Evolutionary conservation across 2,888 invertebrate genomes (phyloP).

Genomic region (Buathra laborator): DNA sequence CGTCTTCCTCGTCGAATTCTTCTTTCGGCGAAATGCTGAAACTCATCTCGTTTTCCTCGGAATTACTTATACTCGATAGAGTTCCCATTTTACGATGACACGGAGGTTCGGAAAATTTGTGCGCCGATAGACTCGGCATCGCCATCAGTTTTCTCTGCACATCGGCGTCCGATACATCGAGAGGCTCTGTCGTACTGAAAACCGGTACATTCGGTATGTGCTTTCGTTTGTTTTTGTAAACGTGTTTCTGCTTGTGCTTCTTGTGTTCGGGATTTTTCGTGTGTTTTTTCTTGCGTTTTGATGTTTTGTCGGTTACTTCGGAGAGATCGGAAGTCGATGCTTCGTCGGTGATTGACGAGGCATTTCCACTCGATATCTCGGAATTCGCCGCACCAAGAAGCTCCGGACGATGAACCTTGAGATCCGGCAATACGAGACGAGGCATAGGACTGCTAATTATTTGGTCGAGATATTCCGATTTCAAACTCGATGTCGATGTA

Average conservation of each 20-base stretch:
- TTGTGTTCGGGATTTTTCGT: slow-evolving; percentile 76
- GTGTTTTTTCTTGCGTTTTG: slow-evolving; percentile 80
- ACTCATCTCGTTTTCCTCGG: background rate
- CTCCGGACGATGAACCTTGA: slow-evolving; percentile 68
- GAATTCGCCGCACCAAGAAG: slow-evolving; percentile 40
- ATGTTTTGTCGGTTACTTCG: slow-evolving; percentile 66
- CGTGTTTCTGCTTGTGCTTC: slow-evolving; percentile 80
- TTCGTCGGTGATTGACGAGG: slow-evolving; percentile 74
- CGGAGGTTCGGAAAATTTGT: slow-evolving; percentile 49
- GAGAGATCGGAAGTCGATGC: slow-evolving; percentile 74
- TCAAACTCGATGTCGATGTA: slow-evolving; percentile 48
- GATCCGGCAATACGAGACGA: slow-evolving; percentile 70
- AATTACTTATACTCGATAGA: slow-evolving; percentile 12
- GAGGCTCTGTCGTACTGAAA: slow-evolving; percentile 71
- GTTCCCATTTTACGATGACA: slow-evolving; percentile 56
- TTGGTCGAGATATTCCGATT: slow-evolving; percentile 65
- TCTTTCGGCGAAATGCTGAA: slow-evolving; percentile 19
- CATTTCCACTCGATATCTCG: slow-evolving; percentile 74
- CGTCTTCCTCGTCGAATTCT: slow-evolving; percentile 50
- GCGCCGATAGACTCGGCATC: slow-evolving; percentile 76
- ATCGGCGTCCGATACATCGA: slow-evolving; percentile 80
- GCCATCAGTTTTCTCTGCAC: slow-evolving; percentile 80
- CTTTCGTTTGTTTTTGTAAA: slow-evolving; percentile 79
- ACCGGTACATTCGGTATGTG: slow-evolving; percentile 58
- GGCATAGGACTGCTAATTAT: slow-evolving; percentile 71